Conservation (phyloP, 1,140 invertebrate species). For the Euglossa dilemma region DNA sequence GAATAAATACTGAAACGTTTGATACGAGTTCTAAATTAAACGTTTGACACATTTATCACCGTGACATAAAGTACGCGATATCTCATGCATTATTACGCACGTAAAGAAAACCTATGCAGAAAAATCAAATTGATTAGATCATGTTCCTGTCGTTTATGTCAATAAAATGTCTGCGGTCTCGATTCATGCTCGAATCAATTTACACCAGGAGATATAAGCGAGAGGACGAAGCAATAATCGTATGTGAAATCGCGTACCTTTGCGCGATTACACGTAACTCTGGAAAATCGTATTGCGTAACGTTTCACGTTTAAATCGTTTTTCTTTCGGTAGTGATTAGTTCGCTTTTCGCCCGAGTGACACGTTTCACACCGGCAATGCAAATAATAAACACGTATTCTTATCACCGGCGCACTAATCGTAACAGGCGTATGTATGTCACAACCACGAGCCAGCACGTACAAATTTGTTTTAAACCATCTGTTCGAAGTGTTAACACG, state of each 20-base stretch:
- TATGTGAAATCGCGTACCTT: neutral
- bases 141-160: neutral
- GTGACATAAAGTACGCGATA: neutral
- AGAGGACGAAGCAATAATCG: no score
- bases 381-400: constrained; percentile 33
- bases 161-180: neutral
- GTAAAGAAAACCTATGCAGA: neutral
- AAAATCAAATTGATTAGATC: neutral
- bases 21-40: neutral
- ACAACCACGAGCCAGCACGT: constrained; percentile 18
- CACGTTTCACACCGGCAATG: constrained; percentile 21
- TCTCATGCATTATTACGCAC: neutral
- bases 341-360: constrained; percentile 1
- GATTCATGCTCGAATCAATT: no score
- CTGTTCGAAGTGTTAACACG: neutral
- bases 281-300: neutral
- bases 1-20: neutral
- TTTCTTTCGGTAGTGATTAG: neutral
- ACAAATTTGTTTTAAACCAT: constrained; percentile 50
- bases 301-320: no score
- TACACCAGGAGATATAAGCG: neutral
- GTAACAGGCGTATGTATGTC: constrained; percentile 27
- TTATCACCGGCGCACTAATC: constrained; percentile 62
- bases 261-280: no score
- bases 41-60: neutral